Conservation (phyloP, 2,113 vertebrate species). For the Leucopternis melanops region DNA sequence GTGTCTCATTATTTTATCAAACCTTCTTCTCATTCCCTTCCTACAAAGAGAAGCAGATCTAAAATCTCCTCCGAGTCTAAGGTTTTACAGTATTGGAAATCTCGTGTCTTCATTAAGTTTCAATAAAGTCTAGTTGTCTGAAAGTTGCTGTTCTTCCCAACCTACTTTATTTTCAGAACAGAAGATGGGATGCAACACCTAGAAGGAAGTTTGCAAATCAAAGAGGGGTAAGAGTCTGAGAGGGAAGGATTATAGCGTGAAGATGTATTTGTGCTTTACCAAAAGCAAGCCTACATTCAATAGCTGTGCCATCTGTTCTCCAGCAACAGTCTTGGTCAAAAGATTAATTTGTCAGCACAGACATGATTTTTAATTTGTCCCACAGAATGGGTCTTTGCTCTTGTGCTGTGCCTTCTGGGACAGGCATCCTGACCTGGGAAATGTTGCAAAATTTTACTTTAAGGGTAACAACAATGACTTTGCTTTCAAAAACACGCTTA, state of each 20-base stretch:
- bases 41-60: not conserved
- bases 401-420: not conserved
- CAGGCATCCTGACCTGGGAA: not conserved
- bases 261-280: not conserved
- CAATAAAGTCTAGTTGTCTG: not conserved
- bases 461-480: not conserved
- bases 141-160: not conserved
- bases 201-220: not conserved
- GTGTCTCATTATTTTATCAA: not conserved
- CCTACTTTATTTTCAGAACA: not conserved
- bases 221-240: not conserved
- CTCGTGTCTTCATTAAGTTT: fast-evolving
- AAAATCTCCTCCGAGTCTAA: not conserved
- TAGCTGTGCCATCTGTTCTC: not conserved
- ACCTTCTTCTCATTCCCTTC: not conserved
- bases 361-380: not conserved
- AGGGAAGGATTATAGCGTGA: not conserved
- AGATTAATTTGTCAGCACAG: not conserved
- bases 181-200: not conserved
- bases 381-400: not conserved
- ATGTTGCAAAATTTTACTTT: not conserved
- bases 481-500: not conserved
- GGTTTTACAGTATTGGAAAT: not conserved
- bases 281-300: not conserved
- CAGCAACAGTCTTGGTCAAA: not conserved